phyloP scores from a whole-genome alignment of 2,797 vertebrate genomes.

The Vireo griseus region DNA sequence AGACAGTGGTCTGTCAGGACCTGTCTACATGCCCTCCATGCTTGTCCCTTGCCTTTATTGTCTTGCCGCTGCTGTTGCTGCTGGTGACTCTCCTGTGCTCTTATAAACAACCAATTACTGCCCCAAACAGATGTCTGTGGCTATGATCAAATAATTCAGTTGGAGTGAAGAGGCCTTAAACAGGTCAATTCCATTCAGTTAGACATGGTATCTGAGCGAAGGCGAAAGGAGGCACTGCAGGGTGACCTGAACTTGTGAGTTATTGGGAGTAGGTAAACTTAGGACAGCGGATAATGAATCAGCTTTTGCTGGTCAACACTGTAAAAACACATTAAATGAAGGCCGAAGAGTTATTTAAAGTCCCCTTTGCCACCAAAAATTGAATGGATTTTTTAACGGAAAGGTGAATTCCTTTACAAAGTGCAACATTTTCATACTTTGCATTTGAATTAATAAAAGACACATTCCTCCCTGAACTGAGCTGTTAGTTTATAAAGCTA shows the following conservation, averaged over 20 bases:
- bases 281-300: slow-evolving; percentile 40
- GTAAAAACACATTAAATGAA: slow-evolving; percentile 17
- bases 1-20: slow-evolving; percentile 74
- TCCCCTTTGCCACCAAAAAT: neutral
- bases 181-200: slow-evolving; percentile 88
- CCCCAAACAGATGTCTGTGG: slow-evolving; percentile 82
- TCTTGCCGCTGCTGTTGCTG: slow-evolving; percentile 55
- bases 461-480: neutral
- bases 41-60: slow-evolving; percentile 75
- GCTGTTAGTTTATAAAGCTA: neutral
- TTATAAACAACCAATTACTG: slow-evolving; percentile 88
- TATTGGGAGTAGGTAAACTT: slow-evolving; percentile 59
- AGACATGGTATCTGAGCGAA: slow-evolving; percentile 81
- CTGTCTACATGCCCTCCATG: slow-evolving; percentile 67
- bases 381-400: neutral
- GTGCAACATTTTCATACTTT: neutral
- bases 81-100: slow-evolving; percentile 71
- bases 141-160: slow-evolving; percentile 87
- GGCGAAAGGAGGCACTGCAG: slow-evolving; percentile 66
- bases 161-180: slow-evolving; percentile 80
- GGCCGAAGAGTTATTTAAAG: neutral
- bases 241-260: slow-evolving; percentile 65
- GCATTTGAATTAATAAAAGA: neutral
- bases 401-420: neutral
- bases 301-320: neutral